These are phyloP conservation scores for Spodoptera litura DNA, from an alignment of 1,140 invertebrate genomes.

Conservation along the genomic window DNA sequence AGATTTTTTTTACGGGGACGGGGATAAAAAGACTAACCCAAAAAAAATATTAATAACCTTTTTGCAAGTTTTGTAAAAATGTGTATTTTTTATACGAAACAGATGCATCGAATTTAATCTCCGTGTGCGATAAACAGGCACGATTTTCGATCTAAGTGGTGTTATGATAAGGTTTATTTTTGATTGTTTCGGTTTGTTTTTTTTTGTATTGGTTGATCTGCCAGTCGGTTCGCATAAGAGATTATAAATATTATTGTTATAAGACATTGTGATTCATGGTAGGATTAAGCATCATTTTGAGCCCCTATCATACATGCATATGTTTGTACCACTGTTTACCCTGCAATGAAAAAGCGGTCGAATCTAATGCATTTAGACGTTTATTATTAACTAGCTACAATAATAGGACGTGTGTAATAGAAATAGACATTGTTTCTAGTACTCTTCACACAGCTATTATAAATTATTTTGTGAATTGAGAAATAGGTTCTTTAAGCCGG, in stretches of 20 bases:
- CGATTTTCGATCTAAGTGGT: conserved; percentile 26
- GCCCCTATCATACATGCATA: conserved; percentile 29
- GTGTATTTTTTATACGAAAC: conserved; percentile 50
- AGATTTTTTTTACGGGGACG: conserved; percentile 1
- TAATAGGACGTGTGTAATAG: neutral
- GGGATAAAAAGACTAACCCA: conserved; percentile 14
- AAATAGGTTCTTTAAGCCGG: too few species aligned
- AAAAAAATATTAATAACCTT: conserved; percentile 42
- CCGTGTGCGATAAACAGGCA: neutral
- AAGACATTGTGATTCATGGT: conserved; percentile 54
- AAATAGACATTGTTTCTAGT: too few species aligned
- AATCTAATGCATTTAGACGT: neutral
- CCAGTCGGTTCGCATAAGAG: conserved; percentile 48
- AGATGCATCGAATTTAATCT: conserved; percentile 54
- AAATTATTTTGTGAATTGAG: too few species aligned
- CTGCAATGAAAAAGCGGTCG: neutral
- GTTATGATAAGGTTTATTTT: conserved; percentile 28
- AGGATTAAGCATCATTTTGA: conserved; percentile 53
- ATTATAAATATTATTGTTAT: conserved; percentile 61
- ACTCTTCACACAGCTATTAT: too few species aligned
- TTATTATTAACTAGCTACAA: neutral
- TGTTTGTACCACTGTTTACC: conserved; percentile 7
- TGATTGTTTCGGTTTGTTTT: conserved; percentile 30
- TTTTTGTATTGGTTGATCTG: conserved; percentile 47
- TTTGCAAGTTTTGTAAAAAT: conserved; percentile 48